Evolutionary conservation across 1,140 invertebrate genomes (phyloP), one percentile per base, ranked within the genome.

Genomic region (Neuroterus valhalla): DNA sequence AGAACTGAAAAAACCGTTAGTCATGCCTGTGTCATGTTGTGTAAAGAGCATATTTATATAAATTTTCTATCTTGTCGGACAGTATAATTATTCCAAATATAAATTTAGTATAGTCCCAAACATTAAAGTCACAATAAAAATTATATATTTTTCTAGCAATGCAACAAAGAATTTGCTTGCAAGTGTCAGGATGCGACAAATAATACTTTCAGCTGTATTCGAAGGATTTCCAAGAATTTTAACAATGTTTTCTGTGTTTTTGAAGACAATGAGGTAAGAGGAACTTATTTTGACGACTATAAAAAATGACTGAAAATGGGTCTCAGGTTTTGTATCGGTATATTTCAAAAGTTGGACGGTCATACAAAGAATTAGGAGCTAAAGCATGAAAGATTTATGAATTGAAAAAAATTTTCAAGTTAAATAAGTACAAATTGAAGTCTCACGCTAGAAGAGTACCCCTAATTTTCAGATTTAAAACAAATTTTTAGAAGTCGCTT

Each of bases 101-200:
- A 45, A 66, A 31, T 14, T 66, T 74, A 44, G 44, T 62, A 50
- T 31, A 19, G 55, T 68, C 70, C 73, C 69, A 79, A 78, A 76
- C 66, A 70, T 26, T 71, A 46, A 66, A 52, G 43, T 48, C 62
- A 70, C 75, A 76, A 70, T 45, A 62, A 15, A 14, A 66, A 74
- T 68, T 66, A 69, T 78, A 70, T 78, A 66, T 71, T 77, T 82
- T 90, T 23, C 79, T 10, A 95, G 94, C 88, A 93, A 78, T 97
- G 95, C 81, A 89, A 89, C 55, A 87, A 89, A 42, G 89, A 92
- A 3, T 92, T 92, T 75, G 92, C 91, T 52, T 97, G 96, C 82
- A 96, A 96, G 84, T 97, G 96, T 83, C 93, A 96, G 88, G 96
- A 97, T 86, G 87, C 93, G 0, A 91, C 84, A 80, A 98, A 98